Conservation (phyloP, 2,113 vertebrate species). For the Anhinga anhinga region DNA sequence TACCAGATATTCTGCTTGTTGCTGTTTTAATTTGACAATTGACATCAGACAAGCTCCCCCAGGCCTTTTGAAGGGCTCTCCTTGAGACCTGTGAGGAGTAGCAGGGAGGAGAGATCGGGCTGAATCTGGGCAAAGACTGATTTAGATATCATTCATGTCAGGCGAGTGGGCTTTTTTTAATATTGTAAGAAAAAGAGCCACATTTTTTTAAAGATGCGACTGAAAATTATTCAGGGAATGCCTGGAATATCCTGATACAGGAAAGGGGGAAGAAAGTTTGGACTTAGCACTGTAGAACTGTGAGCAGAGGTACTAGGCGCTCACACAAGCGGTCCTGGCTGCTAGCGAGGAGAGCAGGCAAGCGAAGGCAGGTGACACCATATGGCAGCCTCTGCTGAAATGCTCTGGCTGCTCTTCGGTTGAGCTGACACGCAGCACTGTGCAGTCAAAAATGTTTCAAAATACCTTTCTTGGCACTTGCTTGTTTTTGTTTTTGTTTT, state of each 20-base stretch:
- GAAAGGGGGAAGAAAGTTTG: neutral
- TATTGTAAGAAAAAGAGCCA: neutral
- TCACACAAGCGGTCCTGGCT: neutral
- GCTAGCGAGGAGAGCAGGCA: neutral
- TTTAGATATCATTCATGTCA: neutral
- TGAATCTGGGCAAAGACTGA: neutral
- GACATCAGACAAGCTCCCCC: neutral
- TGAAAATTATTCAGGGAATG: neutral
- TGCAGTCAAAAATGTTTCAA: neutral
- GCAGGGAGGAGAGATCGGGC: neutral
- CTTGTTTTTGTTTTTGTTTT: neutral
- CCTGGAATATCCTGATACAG: neutral
- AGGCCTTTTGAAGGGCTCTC: neutral
- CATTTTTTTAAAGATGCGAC: neutral
- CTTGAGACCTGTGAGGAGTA: neutral
- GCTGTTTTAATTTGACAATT: neutral
- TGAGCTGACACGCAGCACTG: rapidly evolving
- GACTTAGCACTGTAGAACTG: rapidly evolving
- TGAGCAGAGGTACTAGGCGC: neutral
- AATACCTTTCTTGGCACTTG: neutral
- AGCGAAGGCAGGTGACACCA: neutral
- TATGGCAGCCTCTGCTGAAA: neutral
- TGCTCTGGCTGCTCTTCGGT: neutral
- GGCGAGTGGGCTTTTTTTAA: neutral
- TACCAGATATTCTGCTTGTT: neutral